A percentile compares a stretch with the other conserved stretches of the same genome.
These are phyloP conservation scores for Eubasilissa splendida DNA, from an alignment of 2,888 invertebrate species.

Conservation along the genomic window DNA sequence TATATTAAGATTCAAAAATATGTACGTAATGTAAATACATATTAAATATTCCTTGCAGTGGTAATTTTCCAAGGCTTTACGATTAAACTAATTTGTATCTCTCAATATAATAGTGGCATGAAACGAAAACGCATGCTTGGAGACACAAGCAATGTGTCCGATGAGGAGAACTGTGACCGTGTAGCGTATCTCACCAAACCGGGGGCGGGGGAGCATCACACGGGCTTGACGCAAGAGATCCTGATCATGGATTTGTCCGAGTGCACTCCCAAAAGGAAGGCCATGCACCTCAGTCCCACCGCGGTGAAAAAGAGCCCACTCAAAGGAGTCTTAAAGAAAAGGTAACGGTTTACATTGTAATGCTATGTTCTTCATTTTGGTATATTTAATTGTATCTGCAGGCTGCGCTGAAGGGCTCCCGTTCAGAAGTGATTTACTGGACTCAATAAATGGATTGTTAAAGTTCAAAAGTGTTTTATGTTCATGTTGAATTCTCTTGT, in stretches of 20 bases:
- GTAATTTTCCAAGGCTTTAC: background rate
- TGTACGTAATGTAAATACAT: background rate
- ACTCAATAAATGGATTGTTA: too few species aligned
- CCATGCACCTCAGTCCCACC: slow-evolving; percentile 68
- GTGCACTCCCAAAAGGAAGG: slow-evolving; percentile 78
- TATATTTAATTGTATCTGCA: too few species aligned
- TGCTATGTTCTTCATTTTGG: too few species aligned
- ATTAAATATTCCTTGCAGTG: background rate
- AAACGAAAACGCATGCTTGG: slow-evolving; percentile 75
- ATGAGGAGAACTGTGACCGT: slow-evolving; percentile 68
- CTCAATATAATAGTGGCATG: slow-evolving; percentile 67
- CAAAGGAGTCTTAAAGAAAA: slow-evolving; percentile 76
- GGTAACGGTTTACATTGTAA: slow-evolving; percentile 62
- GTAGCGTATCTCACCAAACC: slow-evolving; percentile 66
- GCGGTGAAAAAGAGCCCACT: slow-evolving; percentile 70
- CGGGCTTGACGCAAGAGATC: slow-evolving; percentile 82
- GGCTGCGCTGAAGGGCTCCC: too few species aligned
- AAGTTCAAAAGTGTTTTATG: too few species aligned
- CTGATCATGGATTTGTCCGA: slow-evolving; percentile 78
- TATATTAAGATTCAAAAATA: too few species aligned
- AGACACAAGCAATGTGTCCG: slow-evolving; percentile 63
- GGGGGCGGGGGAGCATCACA: slow-evolving; percentile 70
- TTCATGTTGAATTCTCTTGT: too few species aligned
- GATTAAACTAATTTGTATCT: background rate
- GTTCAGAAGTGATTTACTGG: too few species aligned